Evolutionary conservation across 2,888 invertebrate genomes (phyloP).

Genomic region (Erebia palarica): DNA sequence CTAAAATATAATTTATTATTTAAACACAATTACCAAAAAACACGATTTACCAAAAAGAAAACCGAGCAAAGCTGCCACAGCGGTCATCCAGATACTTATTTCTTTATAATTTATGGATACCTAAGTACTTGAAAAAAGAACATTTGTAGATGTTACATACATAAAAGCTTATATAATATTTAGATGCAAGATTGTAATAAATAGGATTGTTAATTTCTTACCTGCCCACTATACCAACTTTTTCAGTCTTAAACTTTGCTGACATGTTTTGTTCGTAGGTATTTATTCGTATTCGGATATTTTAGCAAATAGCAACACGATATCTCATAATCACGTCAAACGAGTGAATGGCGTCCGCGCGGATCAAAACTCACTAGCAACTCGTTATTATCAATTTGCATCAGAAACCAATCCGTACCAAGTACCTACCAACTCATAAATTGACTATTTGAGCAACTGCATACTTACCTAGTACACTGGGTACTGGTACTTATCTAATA

Average conservation of each 20-base stretch:
- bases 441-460: too few species aligned
- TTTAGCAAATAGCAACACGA: slow-evolving; percentile 30
- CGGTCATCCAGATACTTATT: too few species aligned
- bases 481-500: too few species aligned
- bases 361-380: slow-evolving; percentile 28
- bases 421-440: too few species aligned
- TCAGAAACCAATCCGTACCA: not conserved
- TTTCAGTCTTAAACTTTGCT: slow-evolving; percentile 76
- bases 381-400: slow-evolving; percentile 39
- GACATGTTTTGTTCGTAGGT: slow-evolving; percentile 51
- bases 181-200: not conserved
- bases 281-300: not conserved
- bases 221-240: slow-evolving; percentile 91
- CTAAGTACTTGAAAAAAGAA: too few species aligned
- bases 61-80: too few species aligned
- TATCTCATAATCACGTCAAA: slow-evolving; percentile 25
- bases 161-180: too few species aligned
- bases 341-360: slow-evolving; percentile 32
- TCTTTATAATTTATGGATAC: too few species aligned
- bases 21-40: too few species aligned
- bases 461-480: too few species aligned
- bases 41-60: too few species aligned
- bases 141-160: not conserved
- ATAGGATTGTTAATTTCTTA: slow-evolving; percentile 54
- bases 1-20: too few species aligned